Evolutionary conservation across 2,888 invertebrate species (phyloP).

Genomic region (Ichneumon xanthorius): DNA sequence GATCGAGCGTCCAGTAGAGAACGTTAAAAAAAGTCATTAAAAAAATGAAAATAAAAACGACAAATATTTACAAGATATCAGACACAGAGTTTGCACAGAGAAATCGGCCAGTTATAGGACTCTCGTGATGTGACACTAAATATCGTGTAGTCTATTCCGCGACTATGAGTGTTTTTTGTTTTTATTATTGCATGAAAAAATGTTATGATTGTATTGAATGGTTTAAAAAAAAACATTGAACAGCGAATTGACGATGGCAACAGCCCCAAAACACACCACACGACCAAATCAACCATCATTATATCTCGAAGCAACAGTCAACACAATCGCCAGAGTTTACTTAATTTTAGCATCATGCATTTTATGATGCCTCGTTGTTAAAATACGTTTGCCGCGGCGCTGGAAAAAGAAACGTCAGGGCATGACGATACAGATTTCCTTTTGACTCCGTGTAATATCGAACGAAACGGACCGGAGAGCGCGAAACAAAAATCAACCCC

Average conservation of each 20-base stretch:
- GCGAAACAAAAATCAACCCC: not conserved
- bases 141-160: slow-evolving; percentile 12
- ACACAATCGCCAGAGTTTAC: slow-evolving; percentile 50
- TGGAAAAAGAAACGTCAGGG: not conserved
- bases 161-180: not conserved
- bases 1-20: not conserved
- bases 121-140: not conserved
- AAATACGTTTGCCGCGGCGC: slow-evolving; percentile 14
- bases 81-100: slow-evolving; percentile 49
- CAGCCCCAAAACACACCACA: slow-evolving; percentile 55
- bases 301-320: slow-evolving; percentile 59
- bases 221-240: slow-evolving; percentile 40
- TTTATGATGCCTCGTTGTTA: slow-evolving; percentile 45
- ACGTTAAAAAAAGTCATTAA: not conserved
- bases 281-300: slow-evolving; percentile 35
- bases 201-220: not conserved
- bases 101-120: slow-evolving; percentile 28
- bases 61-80: slow-evolving; percentile 37
- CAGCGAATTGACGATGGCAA: slow-evolving; percentile 62
- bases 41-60: not conserved
- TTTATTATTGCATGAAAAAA: not conserved
- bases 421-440: not conserved
- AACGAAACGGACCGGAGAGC: not conserved
- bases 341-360: slow-evolving; percentile 59
- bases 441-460: slow-evolving; percentile 1